These are phyloP conservation scores for Saturnia pavonia DNA, from an alignment of 2,888 invertebrate species.

Conservation along the genomic window DNA sequence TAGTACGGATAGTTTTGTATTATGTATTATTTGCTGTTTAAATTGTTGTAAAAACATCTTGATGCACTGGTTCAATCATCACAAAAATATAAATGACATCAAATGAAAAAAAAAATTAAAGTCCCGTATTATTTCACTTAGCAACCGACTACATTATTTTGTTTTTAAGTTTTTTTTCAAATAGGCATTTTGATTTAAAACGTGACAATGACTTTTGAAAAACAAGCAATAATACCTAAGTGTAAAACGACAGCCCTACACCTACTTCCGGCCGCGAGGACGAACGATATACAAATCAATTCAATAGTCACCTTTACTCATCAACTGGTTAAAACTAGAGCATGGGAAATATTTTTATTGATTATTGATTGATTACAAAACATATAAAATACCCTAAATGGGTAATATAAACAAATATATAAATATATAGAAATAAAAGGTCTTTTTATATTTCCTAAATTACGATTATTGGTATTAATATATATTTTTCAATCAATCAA, in stretches of 20 bases:
- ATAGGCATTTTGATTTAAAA: not conserved
- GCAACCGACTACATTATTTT: too few relatives aligned
- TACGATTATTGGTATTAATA: too few relatives aligned
- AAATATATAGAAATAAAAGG: too few relatives aligned
- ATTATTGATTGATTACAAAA: slow-evolving; percentile 48
- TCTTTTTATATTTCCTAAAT: not conserved
- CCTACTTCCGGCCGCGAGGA: slow-evolving; percentile 67
- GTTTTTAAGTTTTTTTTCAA: not conserved
- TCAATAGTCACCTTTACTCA: slow-evolving; percentile 67
- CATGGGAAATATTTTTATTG: slow-evolving; percentile 65
- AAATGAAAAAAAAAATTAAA: too few relatives aligned
- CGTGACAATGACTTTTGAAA: slow-evolving; percentile 32
- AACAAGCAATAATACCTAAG: slow-evolving; percentile 58
- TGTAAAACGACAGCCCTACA: slow-evolving; percentile 61
- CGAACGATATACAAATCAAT: slow-evolving; percentile 60
- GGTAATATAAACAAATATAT: too few relatives aligned
- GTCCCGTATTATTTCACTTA: too few relatives aligned
- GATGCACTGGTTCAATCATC: too few relatives aligned
- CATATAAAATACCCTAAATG: too few relatives aligned
- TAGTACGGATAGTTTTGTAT: not conserved
- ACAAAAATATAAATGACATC: too few relatives aligned
- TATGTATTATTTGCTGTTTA: too few relatives aligned
- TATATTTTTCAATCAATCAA: too few relatives aligned
- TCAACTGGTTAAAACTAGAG: slow-evolving; percentile 61
- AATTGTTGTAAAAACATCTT: too few relatives aligned